Conservation (phyloP, 2,113 vertebrate species). For the Motacilla alba region DNA sequence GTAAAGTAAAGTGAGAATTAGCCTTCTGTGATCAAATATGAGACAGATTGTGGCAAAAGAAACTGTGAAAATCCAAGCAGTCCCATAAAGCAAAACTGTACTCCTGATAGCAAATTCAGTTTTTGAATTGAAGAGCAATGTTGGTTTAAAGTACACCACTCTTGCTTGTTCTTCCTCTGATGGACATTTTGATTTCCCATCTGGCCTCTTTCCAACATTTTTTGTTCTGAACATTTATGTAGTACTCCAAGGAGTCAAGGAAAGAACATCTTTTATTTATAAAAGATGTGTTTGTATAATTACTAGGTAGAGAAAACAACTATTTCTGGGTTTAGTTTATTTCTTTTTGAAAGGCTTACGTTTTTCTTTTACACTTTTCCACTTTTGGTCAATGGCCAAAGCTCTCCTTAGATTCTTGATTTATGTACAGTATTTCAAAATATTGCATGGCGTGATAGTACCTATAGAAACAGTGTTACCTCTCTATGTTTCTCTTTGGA, state of each 20-base stretch:
- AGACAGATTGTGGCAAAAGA: background rate
- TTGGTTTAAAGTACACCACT: background rate
- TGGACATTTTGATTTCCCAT: background rate
- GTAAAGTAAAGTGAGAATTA: background rate
- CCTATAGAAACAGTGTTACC: background rate
- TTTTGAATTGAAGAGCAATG: background rate
- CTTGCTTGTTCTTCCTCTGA: background rate
- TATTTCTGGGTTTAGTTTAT: background rate
- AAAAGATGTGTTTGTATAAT: conserved; percentile 29
- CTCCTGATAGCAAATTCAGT: background rate
- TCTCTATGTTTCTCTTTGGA: background rate
- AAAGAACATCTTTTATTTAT: conserved; percentile 18
- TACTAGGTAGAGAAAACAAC: conserved; percentile 12
- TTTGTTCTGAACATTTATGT: background rate
- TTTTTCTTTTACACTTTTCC: background rate
- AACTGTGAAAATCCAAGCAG: background rate
- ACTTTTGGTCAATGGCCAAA: background rate
- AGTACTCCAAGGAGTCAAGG: background rate
- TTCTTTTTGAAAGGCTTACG: background rate
- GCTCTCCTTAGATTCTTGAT: background rate
- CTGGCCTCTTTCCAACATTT: conserved; percentile 3
- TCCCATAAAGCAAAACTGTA: background rate
- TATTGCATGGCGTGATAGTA: background rate
- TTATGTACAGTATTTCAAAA: background rate
- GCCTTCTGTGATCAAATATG: background rate